A percentile compares a stretch with the other conserved stretches of the same genome.
These are phyloP conservation scores for Pardosa pseudoannulata DNA, from an alignment of 2,888 invertebrate genomes.

Conservation along the genomic window DNA sequence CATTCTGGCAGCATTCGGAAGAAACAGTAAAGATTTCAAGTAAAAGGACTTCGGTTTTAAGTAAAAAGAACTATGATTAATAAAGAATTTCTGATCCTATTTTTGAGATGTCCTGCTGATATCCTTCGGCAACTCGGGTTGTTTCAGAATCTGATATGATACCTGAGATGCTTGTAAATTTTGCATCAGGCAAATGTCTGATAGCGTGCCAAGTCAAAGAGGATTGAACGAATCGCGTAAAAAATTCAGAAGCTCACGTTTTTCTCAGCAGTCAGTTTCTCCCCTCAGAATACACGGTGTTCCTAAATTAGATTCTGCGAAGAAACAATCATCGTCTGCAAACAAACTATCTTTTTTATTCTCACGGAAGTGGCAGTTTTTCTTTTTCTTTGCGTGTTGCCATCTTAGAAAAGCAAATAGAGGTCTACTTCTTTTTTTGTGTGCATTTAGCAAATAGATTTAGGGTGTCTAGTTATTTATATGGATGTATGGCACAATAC, in stretches of 20 bases:
- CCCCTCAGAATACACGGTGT: background rate
- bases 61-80: too few relatives aligned
- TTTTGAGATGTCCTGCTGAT: constrained; percentile 11
- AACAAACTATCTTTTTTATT: constrained; percentile 19
- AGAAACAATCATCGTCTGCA: constrained; percentile 51
- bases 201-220: background rate
- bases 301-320: constrained; percentile 47
- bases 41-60: too few relatives aligned
- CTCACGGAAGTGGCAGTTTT: constrained; percentile 5
- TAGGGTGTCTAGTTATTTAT: too few relatives aligned
- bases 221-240: constrained; percentile 23
- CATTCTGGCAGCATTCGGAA: too few relatives aligned
- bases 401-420: constrained; percentile 34
- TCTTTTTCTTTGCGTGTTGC: constrained; percentile 16
- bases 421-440: constrained; percentile 30
- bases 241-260: constrained; percentile 31
- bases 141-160: background rate
- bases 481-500: too few relatives aligned
- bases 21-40: too few relatives aligned
- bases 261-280: background rate
- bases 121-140: too few relatives aligned
- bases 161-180: constrained; percentile 13
- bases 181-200: background rate
- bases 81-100: too few relatives aligned
- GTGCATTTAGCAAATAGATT: too few relatives aligned